phyloP scores from a whole-genome alignment of 2,797 vertebrate genomes.

The Discoglossus pictus region DNA sequence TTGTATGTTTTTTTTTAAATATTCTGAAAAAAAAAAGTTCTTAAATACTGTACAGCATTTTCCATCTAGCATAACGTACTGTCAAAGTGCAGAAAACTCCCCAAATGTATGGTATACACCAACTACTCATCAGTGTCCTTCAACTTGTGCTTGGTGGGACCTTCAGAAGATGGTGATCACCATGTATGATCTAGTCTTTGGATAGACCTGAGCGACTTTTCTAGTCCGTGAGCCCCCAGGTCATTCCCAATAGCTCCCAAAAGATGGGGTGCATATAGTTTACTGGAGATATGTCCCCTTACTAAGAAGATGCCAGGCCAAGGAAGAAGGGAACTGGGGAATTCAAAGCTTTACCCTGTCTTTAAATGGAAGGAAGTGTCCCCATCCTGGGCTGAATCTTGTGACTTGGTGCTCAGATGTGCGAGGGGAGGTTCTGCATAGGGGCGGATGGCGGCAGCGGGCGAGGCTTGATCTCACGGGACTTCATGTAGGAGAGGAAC shows the following conservation, averaged over 20 bases:
- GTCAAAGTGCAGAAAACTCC: constrained; percentile 33
- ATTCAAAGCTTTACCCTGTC: constrained; percentile 32
- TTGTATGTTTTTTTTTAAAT: constrained; percentile 18
- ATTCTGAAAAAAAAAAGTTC: constrained; percentile 33
- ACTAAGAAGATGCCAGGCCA: constrained; percentile 35
- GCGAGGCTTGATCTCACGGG: constrained; percentile 78
- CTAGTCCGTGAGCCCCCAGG: not conserved
- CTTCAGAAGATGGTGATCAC: not conserved
- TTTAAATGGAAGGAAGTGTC: constrained; percentile 25
- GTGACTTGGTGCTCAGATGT: constrained; percentile 52
- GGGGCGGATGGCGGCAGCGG: constrained; percentile 65
- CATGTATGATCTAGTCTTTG: constrained; percentile 1
- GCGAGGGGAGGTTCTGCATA: constrained; percentile 53
- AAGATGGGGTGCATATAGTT: constrained; percentile 21
- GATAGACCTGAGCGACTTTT: constrained; percentile 8
- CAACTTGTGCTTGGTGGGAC: constrained; percentile 5
- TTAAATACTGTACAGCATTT: constrained; percentile 50
- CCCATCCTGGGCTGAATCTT: constrained; percentile 16
- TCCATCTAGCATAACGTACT: constrained; percentile 30
- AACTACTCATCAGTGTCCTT: not conserved
- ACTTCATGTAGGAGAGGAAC: constrained; percentile 91
- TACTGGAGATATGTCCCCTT: constrained; percentile 23
- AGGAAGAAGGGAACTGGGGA: constrained; percentile 6
- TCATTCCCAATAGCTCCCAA: constrained; percentile 2
- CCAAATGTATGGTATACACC: not conserved